Percentiles rank a stretch among this genome's conserved stretches.
Evolutionary conservation across 1,140 invertebrate genomes (phyloP).

Genomic region (Zaprionus ghesquierei): DNA sequence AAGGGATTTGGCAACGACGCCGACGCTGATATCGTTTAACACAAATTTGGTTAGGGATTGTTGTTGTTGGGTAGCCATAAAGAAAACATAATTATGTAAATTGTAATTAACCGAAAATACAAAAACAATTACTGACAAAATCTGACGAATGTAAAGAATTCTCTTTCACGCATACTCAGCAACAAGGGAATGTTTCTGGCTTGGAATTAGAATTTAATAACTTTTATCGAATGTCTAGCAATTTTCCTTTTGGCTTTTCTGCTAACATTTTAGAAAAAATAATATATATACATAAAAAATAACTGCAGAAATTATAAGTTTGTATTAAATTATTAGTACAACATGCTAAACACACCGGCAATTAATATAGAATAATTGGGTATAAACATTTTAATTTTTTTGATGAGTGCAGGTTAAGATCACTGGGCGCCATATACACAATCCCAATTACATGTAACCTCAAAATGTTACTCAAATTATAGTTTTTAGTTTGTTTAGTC

Average conservation of each 20-base stretch:
- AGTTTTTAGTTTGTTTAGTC: not conserved
- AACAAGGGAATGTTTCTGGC: not conserved
- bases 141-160: conserved; percentile 12
- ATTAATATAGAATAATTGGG: conserved; percentile 12
- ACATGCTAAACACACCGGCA: conserved; percentile 30
- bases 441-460: not conserved
- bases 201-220: not conserved
- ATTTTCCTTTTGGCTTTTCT: not conserved
- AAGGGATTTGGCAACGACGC: conserved; percentile 74
- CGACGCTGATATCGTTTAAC: conserved; percentile 46
- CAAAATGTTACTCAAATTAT: conserved; percentile 1
- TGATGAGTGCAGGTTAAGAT: not conserved
- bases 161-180: conserved; percentile 30
- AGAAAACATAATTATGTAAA: conserved; percentile 30
- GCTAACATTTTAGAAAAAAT: not conserved
- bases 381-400: conserved; percentile 12
- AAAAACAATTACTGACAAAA: conserved; percentile 17
- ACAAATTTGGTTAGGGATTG: conserved; percentile 33
- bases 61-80: conserved; percentile 20
- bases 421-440: not conserved
- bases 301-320: not conserved
- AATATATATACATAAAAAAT: conserved; percentile 1
- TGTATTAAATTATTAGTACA: conserved; percentile 25
- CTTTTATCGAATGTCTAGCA: not conserved
- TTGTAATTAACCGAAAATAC: conserved; percentile 12